Evolutionary conservation across 2,888 invertebrate species (phyloP).

Genomic region (Rapana venosa): DNA sequence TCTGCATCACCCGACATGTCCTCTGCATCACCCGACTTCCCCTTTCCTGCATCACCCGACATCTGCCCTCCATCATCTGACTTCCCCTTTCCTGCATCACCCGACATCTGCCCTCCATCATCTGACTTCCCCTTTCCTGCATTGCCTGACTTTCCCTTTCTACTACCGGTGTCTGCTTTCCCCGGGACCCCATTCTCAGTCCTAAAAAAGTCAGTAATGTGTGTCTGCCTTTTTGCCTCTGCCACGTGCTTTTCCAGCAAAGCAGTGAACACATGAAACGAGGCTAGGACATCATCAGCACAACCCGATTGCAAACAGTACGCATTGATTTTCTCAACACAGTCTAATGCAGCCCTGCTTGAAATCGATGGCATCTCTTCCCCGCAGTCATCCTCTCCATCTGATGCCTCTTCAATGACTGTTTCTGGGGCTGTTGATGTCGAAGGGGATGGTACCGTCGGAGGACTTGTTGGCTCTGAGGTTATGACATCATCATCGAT

Average conservation of each 20-base stretch:
- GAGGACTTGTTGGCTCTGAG: neutral
- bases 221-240: neutral
- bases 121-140: neutral
- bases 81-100: neutral
- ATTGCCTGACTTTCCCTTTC: neutral
- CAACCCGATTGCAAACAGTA: conserved; percentile 3
- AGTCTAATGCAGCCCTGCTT: neutral
- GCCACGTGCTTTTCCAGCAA: conserved; percentile 23
- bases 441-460: neutral
- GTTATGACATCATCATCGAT: conserved; percentile 17
- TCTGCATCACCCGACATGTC: neutral
- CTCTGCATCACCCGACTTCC: neutral
- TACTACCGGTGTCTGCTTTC: neutral
- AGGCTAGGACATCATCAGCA: neutral
- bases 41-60: neutral
- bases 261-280: neutral
- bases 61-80: neutral
- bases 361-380: neutral
- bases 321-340: neutral
- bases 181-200: neutral
- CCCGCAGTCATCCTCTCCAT: conserved; percentile 29
- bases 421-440: neutral
- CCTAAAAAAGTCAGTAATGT: neutral
- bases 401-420: neutral
- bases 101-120: too few species aligned